phyloP scores from a whole-genome alignment of 2,113 vertebrate species.

The Calidris pugnax region DNA sequence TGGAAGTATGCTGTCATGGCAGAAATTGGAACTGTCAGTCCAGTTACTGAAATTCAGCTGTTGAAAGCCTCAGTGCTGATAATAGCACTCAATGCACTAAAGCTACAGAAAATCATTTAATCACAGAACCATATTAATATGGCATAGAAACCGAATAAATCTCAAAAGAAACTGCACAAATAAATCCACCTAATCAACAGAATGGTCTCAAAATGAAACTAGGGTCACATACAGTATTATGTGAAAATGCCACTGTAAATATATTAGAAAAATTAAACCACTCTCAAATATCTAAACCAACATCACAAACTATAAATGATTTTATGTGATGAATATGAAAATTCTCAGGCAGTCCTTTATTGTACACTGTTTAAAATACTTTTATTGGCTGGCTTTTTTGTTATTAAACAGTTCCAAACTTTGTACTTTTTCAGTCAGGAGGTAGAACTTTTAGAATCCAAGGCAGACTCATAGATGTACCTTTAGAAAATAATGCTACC shows the following conservation, averaged over 20 bases:
- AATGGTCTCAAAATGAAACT: background rate
- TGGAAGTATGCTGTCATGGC: background rate
- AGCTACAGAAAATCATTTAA: background rate
- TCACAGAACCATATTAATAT: background rate
- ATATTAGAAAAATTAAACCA: background rate
- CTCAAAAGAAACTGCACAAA: background rate
- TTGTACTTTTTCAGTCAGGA: fast-evolving
- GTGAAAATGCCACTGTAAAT: background rate
- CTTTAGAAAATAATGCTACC: background rate
- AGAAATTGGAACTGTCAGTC: background rate
- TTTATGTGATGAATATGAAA: background rate
- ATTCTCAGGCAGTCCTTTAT: background rate
- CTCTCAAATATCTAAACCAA: background rate
- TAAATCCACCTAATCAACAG: background rate
- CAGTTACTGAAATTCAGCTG: background rate
- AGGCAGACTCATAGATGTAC: background rate
- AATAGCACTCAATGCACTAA: background rate
- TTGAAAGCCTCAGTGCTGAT: background rate
- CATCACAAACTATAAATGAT: background rate
- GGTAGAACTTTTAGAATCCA: background rate
- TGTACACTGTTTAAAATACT: background rate
- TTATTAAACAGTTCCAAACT: background rate
- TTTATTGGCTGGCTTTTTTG: background rate
- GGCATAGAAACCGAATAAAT: background rate
- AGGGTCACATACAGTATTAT: background rate